phyloP scores from a whole-genome alignment of 2,113 vertebrate genomes.

The Apodemus sylvaticus region DNA sequence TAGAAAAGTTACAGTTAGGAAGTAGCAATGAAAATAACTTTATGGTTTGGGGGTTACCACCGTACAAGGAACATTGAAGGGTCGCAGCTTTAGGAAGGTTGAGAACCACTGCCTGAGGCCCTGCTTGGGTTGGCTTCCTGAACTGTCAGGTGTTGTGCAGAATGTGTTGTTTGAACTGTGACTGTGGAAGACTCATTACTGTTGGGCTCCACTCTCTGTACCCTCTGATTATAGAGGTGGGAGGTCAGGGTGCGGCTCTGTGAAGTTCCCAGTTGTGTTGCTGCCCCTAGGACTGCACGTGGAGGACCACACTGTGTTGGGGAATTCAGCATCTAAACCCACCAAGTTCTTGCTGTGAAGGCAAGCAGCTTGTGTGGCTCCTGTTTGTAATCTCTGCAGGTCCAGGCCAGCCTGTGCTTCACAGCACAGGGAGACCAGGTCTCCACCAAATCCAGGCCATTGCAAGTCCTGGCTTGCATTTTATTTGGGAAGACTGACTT shows the following conservation, averaged over 20 bases:
- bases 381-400: background rate
- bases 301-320: background rate
- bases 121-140: background rate
- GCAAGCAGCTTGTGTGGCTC: background rate
- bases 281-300: background rate
- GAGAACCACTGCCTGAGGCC: background rate
- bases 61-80: background rate
- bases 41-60: background rate
- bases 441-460: background rate
- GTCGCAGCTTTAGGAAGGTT: background rate
- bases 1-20: background rate
- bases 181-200: background rate
- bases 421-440: no score
- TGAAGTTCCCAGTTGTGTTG: background rate
- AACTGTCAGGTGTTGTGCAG: background rate
- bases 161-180: background rate
- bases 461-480: background rate
- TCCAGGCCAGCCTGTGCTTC: background rate
- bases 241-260: background rate
- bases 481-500: background rate
- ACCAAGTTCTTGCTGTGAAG: background rate
- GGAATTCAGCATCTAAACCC: background rate
- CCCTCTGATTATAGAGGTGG: background rate
- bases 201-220: fast-evolving
- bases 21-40: background rate